Evolutionary conservation across 2,888 invertebrate genomes (phyloP).

Genomic region (Amphipoea lucens): DNA sequence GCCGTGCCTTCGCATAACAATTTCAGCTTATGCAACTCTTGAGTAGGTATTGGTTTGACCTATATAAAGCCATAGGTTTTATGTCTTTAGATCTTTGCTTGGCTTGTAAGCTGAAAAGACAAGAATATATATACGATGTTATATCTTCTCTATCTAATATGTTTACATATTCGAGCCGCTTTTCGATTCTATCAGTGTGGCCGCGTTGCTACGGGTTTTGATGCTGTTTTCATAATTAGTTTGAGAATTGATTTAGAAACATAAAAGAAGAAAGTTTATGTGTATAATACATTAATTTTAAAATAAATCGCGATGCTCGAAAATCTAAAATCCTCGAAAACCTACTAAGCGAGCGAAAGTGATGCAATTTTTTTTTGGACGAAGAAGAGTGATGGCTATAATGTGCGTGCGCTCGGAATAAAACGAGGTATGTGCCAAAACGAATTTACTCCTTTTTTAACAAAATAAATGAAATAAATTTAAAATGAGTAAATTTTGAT

Average conservation of each 20-base stretch:
- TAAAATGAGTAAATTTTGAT: too few species aligned
- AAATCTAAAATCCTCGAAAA: too few species aligned
- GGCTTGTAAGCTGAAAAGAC: slow-evolving; percentile 16
- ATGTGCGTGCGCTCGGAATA: too few species aligned
- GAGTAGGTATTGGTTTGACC: slow-evolving; percentile 61
- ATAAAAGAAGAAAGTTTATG: background rate
- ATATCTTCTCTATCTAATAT: background rate
- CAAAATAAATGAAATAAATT: too few species aligned
- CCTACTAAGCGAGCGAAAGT: too few species aligned
- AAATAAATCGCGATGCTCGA: background rate
- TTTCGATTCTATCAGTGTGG: background rate
- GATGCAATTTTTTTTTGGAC: too few species aligned
- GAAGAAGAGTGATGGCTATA: too few species aligned
- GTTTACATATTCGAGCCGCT: background rate
- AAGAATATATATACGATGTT: background rate
- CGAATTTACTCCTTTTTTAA: too few species aligned
- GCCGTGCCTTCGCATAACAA: slow-evolving; percentile 76
- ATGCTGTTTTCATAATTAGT: background rate
- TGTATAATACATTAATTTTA: background rate
- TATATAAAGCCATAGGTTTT: slow-evolving; percentile 44
- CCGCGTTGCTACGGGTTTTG: background rate
- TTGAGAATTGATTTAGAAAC: background rate
- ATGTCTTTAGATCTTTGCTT: slow-evolving; percentile 27
- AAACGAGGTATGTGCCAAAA: too few species aligned
- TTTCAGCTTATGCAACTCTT: slow-evolving; percentile 71